Base-by-base conservation (phyloP, 2,888 invertebrate genomes). In the Diaperis boleti region DNA sequence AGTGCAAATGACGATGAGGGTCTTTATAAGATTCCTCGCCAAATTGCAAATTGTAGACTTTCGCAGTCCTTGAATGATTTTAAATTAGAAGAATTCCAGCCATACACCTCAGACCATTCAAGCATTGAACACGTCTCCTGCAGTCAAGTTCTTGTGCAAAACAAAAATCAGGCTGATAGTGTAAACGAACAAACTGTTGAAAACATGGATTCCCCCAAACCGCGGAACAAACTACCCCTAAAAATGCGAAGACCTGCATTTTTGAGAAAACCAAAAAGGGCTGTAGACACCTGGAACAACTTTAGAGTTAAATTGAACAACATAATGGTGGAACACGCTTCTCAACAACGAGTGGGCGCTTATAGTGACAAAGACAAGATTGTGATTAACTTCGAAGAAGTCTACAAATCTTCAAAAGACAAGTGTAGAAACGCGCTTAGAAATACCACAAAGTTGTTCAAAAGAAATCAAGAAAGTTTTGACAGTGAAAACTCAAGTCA, bases 51-150 rank as follows among this genome's bases (percentile, higher is more conserved):
- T 1, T 45, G 44, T n/a, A 17, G 82, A 17, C 65, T 79, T 17
- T 80, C 81, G 1, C 78, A 77, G 59, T 81, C 80, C 0, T 64
- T 82, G 29, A 74, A 74, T 59, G 80, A 81, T 62, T 80, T 81
- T 57, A 77, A 78, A 57, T 65, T 72, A 6, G 26, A 64, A 60
- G 49, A 68, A 14, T 47, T 67, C n/a, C 68, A 72, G 26, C 54
- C 69, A n/a, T 60, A 67, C 41, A 67, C 66, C 22, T 76, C 78
- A 2, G 62, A 72, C n/a, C 69, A 74, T 59, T 75, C 77, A 3
- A 80, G 79, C 61, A 79, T 80, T 42, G 80, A 81, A 55, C 80
- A 80, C 52, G 76, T 81, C 18, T 80, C 80, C 4, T 79, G 78
- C 62, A 80, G 78, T 63, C 80, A 80, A 65, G 69, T 75, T 20